Evolutionary conservation across 2,797 vertebrate genomes (phyloP).

Genomic region (Streptopelia turtur): DNA sequence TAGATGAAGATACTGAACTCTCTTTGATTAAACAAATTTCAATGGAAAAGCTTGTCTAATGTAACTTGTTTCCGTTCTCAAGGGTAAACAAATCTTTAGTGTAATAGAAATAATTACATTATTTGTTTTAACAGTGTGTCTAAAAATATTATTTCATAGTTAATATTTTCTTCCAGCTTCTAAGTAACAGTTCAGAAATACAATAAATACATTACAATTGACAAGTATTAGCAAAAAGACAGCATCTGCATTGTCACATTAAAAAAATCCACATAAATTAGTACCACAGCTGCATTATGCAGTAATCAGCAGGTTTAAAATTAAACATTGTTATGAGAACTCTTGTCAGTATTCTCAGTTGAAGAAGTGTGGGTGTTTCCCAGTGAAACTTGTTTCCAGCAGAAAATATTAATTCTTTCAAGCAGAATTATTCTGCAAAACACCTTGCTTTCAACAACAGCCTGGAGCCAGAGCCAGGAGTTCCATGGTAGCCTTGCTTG

Average conservation of each 20-base stretch:
- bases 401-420: neutral
- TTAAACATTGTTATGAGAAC: neutral
- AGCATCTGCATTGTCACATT: neutral
- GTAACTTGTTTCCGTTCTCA: neutral
- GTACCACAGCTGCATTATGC: neutral
- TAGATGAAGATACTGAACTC: neutral
- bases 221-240: neutral
- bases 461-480: neutral
- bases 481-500: neutral
- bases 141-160: neutral
- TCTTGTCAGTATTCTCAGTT: neutral
- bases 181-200: neutral
- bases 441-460: neutral
- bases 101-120: neutral
- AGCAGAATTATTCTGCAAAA: neutral
- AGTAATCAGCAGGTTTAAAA: conserved; percentile 13
- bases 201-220: neutral
- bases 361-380: neutral
- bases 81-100: neutral
- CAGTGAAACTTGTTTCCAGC: neutral
- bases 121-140: neutral
- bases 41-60: neutral
- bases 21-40: neutral
- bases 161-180: neutral
- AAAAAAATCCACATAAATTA: neutral